These are phyloP conservation scores for Corapipo altera DNA, from an alignment of 2,113 vertebrate genomes.

Conservation along the genomic window DNA sequence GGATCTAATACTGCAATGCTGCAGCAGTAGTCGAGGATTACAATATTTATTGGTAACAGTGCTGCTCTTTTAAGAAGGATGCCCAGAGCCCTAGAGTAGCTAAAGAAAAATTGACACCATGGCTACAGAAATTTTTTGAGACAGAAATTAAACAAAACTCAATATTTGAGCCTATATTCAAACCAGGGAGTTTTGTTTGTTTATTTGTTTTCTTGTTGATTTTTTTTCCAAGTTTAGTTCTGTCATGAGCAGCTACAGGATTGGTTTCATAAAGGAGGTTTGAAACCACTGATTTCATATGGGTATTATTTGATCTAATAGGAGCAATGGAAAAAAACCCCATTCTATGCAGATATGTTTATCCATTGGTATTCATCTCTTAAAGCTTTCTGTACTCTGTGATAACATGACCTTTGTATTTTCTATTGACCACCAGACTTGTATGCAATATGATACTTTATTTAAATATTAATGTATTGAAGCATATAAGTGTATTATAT, in stretches of 20 bases:
- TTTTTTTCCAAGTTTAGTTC: not conserved
- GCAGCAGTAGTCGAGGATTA: not conserved
- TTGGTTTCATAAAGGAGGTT: not conserved
- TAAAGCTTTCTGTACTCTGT: slow-evolving; percentile 27
- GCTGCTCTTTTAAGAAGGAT: not conserved
- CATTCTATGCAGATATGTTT: slow-evolving; percentile 29
- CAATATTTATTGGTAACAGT: not conserved
- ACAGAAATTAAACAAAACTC: not conserved
- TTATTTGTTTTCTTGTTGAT: not conserved
- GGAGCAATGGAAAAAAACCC: not conserved
- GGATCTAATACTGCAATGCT: not conserved
- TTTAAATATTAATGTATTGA: slow-evolving; percentile 67
- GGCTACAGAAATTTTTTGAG: not conserved
- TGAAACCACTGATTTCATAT: slow-evolving; percentile 24
- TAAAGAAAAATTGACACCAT: not conserved
- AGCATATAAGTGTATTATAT: slow-evolving; percentile 13
- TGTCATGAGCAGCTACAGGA: not conserved
- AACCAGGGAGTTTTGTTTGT: not conserved
- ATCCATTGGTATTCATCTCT: slow-evolving; percentile 54
- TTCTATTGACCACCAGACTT: slow-evolving; percentile 52
- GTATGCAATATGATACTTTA: slow-evolving; percentile 38
- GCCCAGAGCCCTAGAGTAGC: not conserved
- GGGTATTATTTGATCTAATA: not conserved
- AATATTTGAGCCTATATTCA: not conserved
- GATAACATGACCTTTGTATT: slow-evolving; percentile 65